A percentile compares a stretch with the other conserved stretches of the same genome.
phyloP scores from a whole-genome alignment of 1,140 invertebrate genomes.

The Ericerus pela region DNA sequence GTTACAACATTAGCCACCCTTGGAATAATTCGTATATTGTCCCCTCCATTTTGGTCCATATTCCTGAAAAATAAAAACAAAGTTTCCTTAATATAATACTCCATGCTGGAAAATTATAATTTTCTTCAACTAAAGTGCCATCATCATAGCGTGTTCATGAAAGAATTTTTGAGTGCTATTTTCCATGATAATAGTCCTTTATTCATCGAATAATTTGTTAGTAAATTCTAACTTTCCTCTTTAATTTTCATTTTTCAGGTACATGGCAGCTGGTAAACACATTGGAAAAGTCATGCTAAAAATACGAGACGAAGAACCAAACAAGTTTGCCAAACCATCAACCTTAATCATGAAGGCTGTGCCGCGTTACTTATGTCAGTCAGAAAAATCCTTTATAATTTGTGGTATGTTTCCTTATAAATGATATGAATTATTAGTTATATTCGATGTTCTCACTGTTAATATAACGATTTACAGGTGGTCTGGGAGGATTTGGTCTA shows the following conservation, averaged over 20 bases:
- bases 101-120: no score
- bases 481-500: conserved; percentile 81
- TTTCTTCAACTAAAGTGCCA: no score
- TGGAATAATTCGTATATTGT: no score
- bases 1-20: no score
- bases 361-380: conserved; percentile 38
- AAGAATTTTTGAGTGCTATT: no score
- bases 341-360: conserved; percentile 32
- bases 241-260: conserved; percentile 31
- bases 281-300: conserved; percentile 71
- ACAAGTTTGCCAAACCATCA: conserved; percentile 21
- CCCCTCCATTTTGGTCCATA: no score
- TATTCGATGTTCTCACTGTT: background rate
- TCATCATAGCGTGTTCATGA: no score
- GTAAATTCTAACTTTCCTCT: no score
- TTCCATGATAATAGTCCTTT: no score
- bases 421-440: background rate
- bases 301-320: conserved; percentile 40
- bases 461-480: conserved; percentile 53
- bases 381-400: conserved; percentile 33
- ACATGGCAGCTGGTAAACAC: conserved; percentile 73
- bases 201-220: no score
- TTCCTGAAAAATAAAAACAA: no score
- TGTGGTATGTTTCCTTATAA: conserved; percentile 29
- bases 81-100: no score